These are phyloP conservation scores for Entosphenus tridentatus DNA, from an alignment of 2,113 vertebrate species.

Conservation along the genomic window DNA sequence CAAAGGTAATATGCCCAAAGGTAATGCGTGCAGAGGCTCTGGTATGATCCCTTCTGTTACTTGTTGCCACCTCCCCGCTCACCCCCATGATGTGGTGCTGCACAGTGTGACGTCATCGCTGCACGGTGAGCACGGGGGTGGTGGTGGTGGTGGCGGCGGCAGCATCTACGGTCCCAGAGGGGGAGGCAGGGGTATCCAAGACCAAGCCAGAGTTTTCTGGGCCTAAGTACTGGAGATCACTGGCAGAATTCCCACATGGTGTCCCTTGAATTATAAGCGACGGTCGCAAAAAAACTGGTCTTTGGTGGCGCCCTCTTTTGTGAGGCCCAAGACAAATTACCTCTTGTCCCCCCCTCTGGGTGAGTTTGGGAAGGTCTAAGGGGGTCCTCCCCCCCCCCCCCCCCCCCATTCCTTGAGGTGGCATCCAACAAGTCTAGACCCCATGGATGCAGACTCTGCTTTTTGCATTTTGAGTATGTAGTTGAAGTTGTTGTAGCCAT, in stretches of 20 bases:
- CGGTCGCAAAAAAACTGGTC: too few species aligned
- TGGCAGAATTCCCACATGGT: not conserved
- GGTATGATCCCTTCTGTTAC: conserved; percentile 49
- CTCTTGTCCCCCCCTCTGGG: too few species aligned
- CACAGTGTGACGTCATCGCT: too few species aligned
- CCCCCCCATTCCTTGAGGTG: not conserved
- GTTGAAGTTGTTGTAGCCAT: too few species aligned
- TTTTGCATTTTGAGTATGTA: too few species aligned
- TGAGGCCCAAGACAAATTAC: too few species aligned
- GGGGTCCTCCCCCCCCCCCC: not conserved
- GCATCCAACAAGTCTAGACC: too few species aligned
- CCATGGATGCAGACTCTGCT: too few species aligned
- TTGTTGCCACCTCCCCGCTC: conserved; percentile 13
- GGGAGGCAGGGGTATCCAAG: conserved; percentile 17
- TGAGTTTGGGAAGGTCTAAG: too few species aligned
- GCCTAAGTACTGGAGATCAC: not conserved
- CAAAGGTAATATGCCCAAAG: conserved; percentile 99
- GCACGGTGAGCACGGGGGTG: too few species aligned
- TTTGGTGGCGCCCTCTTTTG: too few species aligned
- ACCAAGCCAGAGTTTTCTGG: conserved; percentile 8
- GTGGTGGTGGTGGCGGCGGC: conserved; percentile 17
- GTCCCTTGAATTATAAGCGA: not conserved
- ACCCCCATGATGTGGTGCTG: too few species aligned
- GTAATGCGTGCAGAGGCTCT: conserved; percentile 38
- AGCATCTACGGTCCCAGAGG: conserved; percentile 25